Evolutionary conservation across 2,797 vertebrate genomes (phyloP).

Genomic region (Cercopithecus petaurista): DNA sequence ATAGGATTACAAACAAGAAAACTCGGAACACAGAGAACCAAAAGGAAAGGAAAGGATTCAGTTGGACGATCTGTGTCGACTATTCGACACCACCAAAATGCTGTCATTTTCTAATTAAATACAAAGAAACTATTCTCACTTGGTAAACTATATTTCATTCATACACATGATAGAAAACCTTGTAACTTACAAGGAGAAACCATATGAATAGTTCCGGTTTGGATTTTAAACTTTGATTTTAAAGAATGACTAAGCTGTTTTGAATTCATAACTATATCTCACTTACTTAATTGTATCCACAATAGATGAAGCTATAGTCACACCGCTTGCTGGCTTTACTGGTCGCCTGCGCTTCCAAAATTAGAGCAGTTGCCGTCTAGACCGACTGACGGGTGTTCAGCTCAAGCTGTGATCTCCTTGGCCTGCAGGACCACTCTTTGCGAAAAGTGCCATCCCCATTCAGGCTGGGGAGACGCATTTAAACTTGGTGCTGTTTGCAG

Average conservation of each 20-base stretch:
- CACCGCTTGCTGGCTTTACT: fast-evolving
- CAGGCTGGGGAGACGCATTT: constrained; percentile 43
- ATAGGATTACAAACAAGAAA: not conserved
- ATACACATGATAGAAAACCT: not conserved
- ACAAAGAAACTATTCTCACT: not conserved
- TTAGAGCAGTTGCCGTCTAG: constrained; percentile 38
- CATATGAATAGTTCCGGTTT: not conserved
- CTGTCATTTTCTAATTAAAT: not conserved
- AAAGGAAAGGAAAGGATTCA: not conserved
- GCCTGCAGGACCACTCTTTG: constrained; percentile 16
- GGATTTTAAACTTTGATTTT: not conserved
- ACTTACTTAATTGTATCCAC: not conserved
- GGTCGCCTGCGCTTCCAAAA: not conserved
- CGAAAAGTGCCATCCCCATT: not conserved
- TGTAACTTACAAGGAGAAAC: not conserved
- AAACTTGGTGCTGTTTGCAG: constrained; percentile 74
- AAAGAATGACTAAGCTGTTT: not conserved
- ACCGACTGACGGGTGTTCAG: not conserved
- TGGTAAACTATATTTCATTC: not conserved
- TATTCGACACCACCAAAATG: not conserved
- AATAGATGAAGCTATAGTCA: not conserved
- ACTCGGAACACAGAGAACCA: not conserved
- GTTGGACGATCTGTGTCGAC: fast-evolving
- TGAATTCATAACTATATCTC: not conserved
- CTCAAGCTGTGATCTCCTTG: constrained; percentile 49